Base-by-base conservation (phyloP, 1,140 invertebrate genomes). In the Himalopsyche phryganea region DNA sequence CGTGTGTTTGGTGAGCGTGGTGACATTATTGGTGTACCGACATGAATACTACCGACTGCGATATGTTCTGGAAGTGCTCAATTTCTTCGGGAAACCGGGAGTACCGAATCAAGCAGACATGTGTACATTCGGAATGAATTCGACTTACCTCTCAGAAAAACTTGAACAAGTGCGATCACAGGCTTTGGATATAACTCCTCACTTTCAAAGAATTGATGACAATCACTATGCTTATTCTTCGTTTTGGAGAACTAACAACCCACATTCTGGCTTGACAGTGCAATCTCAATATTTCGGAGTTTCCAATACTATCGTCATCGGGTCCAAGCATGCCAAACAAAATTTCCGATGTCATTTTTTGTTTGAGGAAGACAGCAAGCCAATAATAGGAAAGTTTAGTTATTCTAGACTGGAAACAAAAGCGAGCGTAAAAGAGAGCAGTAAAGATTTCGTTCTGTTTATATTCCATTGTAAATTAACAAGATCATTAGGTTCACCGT, bases 11-110 rank as follows among this genome's bases (percentile, higher is more conserved):
- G 64, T 87, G 7, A 88, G 86, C 69, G 72, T 89, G 17, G 69
- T 84, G n/a, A 81, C 84, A 14, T 75, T 91, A 56, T 70, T 91
- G 3, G 80, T 89, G 60, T 91, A 91, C 67, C 79, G 87, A 40
- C 86, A 90, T 66, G 86, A 91, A 67, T 90, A 91, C 56, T 85
- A 89, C 66, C 81, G 83, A 33, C 71, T 90, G 9, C 78, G 85
- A 46, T 88, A 87, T 69, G 86, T 90, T 2, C 69, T 90, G 7
- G 85, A 89, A 78, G 87, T 89, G 5, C 79, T 90, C 14, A 87
- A 89, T 69, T 87, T 88, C 60, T 91, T 90, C 66, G 88, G 87
- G 0, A 81, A 83, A 42, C 82, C 84, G 9, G 71, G 72, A 23
- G 67, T 73, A 1, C 73, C 75, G 0, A 75, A 71, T 1, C 73